Evolutionary conservation across 2,113 vertebrate genomes (phyloP).

Genomic region (Pachycephala philippinensis): DNA sequence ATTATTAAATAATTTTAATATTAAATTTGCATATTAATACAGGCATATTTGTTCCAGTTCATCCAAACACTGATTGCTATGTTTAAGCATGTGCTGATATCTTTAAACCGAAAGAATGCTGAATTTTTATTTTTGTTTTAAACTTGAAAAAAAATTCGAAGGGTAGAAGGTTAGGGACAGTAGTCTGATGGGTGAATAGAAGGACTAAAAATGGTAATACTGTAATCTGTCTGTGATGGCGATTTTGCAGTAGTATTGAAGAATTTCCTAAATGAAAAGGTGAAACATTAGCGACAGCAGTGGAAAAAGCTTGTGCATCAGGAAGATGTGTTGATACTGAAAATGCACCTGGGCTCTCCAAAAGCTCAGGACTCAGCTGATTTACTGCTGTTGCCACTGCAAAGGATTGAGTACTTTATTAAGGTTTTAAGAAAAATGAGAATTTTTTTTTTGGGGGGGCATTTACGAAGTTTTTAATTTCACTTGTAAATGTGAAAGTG

Average conservation of each 20-base stretch:
- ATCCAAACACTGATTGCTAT: background rate
- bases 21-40: background rate
- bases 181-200: background rate
- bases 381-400: background rate
- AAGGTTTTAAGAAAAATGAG: background rate
- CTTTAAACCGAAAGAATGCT: background rate
- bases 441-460: background rate
- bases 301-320: background rate
- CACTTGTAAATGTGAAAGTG: background rate
- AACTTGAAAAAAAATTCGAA: background rate
- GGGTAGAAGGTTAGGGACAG: background rate
- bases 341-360: background rate
- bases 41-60: background rate
- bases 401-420: background rate
- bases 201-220: background rate
- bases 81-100: background rate
- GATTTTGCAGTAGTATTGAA: background rate
- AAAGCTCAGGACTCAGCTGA: background rate
- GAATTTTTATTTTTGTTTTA: background rate
- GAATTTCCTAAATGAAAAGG: background rate
- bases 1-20: too few relatives aligned
- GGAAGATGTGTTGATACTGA: background rate
- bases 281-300: background rate
- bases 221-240: background rate
- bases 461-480: background rate